phyloP scores from a whole-genome alignment of 1,140 invertebrate genomes.

The Copidosoma floridanum region DNA sequence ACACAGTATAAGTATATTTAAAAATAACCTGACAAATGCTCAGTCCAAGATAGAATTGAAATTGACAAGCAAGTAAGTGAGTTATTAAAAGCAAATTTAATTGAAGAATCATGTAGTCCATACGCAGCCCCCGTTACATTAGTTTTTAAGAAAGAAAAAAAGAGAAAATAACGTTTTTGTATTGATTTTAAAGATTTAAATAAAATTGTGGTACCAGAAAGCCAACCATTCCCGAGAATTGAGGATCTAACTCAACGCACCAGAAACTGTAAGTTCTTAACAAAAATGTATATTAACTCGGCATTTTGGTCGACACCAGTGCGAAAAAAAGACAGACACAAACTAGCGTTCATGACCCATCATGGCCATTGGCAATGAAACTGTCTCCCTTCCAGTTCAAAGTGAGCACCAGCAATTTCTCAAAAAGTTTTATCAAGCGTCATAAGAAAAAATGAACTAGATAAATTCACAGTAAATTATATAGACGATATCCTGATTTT shows the following conservation, averaged over 20 bases:
- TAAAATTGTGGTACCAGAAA: not conserved
- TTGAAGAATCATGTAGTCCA: not conserved
- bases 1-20: too few relatives aligned
- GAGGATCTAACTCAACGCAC: not conserved
- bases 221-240: not conserved
- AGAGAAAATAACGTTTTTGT: not conserved
- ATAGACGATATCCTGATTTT: too few relatives aligned
- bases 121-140: not conserved
- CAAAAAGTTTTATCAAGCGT: not conserved
- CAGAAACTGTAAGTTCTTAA: slow-evolving; percentile 8
- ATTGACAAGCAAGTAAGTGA: not conserved
- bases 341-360: slow-evolving; percentile 10
- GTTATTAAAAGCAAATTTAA: not conserved
- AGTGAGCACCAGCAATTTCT: not conserved
- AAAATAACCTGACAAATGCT: slow-evolving; percentile 24
- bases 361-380: too few relatives aligned
- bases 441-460: not conserved
- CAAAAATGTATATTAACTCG: slow-evolving; percentile 14
- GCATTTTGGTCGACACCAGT: slow-evolving; percentile 21
- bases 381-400: slow-evolving; percentile 13
- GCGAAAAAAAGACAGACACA: slow-evolving; percentile 15
- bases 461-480: not conserved
- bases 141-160: not conserved
- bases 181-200: not conserved
- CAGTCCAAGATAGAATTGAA: slow-evolving; percentile 17